These are phyloP conservation scores for Orchestia grillus DNA, from an alignment of 1,140 invertebrate genomes.

Conservation along the genomic window DNA sequence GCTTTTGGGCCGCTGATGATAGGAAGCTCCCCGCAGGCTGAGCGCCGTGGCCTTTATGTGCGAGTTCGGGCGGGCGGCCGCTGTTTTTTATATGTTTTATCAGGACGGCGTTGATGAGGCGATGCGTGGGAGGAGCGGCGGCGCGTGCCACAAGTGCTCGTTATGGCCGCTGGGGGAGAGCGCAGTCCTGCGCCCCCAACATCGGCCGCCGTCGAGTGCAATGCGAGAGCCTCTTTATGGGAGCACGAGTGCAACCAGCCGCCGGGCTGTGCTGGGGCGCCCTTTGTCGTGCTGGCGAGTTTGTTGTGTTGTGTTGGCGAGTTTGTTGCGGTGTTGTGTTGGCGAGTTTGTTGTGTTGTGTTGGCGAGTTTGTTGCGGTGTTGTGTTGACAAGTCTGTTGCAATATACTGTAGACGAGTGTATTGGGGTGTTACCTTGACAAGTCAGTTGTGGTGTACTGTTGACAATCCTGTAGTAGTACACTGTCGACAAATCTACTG, in stretches of 20 bases:
- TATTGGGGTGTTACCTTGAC: background rate
- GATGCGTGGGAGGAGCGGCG: conserved; percentile 16
- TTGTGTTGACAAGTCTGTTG: background rate
- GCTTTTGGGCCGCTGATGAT: background rate
- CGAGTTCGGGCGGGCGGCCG: background rate
- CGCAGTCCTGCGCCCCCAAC: background rate
- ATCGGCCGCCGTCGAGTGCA: background rate
- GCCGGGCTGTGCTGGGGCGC: background rate
- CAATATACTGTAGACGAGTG: background rate
- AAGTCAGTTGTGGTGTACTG: too few species aligned
- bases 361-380: background rate
- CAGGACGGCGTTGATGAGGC: conserved; percentile 42
- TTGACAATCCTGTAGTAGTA: too few species aligned
- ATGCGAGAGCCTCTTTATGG: background rate
- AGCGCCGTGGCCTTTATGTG: background rate
- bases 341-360: background rate
- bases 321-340: background rate
- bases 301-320: background rate
- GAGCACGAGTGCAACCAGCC: background rate
- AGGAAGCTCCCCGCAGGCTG: too few species aligned
- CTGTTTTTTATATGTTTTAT: conserved; percentile 44
- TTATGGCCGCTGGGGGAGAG: background rate
- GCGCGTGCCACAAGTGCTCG: conserved; percentile 12
- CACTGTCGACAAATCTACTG: too few species aligned
- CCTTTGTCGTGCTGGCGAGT: background rate